Conservation (phyloP, 2,888 invertebrate species). For the Hoplodrina blanda region DNA sequence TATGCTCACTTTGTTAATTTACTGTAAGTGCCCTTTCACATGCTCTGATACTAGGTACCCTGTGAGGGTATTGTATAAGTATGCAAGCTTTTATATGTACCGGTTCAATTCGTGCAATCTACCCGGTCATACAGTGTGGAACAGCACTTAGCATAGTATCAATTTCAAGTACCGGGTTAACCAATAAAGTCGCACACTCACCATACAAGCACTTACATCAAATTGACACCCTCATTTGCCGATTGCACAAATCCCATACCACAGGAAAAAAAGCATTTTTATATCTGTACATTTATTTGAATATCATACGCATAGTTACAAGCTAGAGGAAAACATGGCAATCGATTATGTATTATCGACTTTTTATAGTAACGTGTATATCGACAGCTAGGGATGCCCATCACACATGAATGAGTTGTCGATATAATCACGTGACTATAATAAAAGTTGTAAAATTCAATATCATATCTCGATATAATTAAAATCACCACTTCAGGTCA, state of each 20-base stretch:
- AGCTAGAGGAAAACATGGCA: conserved; percentile 71
- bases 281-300: conserved; percentile 67
- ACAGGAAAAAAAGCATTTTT: conserved; percentile 58
- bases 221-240: conserved; percentile 79
- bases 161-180: conserved; percentile 59
- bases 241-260: conserved; percentile 72
- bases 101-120: no score
- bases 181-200: conserved; percentile 41
- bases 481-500: conserved; percentile 40
- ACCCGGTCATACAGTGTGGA: neutral
- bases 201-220: conserved; percentile 69
- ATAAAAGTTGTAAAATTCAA: conserved; percentile 32
- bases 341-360: conserved; percentile 51
- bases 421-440: conserved; percentile 31
- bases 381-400: conserved; percentile 21
- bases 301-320: conserved; percentile 65
- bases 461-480: conserved; percentile 40
- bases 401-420: conserved; percentile 18
- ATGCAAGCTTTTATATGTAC: neutral
- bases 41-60: neutral
- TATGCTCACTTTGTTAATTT: conserved; percentile 3
- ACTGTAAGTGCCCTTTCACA: conserved; percentile 19
- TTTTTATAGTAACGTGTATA: conserved; percentile 40
- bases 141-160: neutral
- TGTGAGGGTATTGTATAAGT: neutral